Conservation (phyloP, 2,888 invertebrate genomes). For the Hofmannophila pseudospretella region DNA sequence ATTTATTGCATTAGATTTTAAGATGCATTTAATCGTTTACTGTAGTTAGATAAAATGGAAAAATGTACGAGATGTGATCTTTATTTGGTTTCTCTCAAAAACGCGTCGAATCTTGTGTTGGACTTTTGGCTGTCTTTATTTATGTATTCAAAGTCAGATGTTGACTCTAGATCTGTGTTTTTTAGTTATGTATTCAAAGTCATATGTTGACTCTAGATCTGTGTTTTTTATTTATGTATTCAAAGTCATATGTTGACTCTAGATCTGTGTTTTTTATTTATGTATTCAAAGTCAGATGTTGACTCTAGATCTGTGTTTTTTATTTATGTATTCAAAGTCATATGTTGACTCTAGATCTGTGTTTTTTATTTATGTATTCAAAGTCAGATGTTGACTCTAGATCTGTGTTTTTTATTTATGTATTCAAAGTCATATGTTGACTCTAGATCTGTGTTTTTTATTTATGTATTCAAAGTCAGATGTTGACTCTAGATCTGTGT, state of each 20-base stretch:
- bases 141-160: neutral
- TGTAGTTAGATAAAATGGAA: constrained; percentile 48
- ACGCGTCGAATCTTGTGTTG: constrained; percentile 12
- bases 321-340: constrained; percentile 5
- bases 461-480: neutral
- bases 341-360: neutral
- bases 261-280: constrained; percentile 8
- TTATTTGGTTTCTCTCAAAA: constrained; percentile 25
- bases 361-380: constrained; percentile 8
- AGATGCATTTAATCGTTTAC: constrained; percentile 68
- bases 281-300: neutral
- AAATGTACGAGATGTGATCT: constrained; percentile 24
- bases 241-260: neutral
- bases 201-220: neutral
- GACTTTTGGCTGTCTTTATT: constrained; percentile 16
- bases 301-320: neutral
- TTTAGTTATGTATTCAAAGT: neutral
- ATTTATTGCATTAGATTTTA: constrained; percentile 66
- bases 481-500: neutral
- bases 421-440: neutral
- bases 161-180: neutral
- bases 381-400: neutral
- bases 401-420: constrained; percentile 8
- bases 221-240: constrained; percentile 9
- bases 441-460: neutral